phyloP scores from a whole-genome alignment of 53 echinoderm and acorn worm species.

The Zoroaster sp. region DNA sequence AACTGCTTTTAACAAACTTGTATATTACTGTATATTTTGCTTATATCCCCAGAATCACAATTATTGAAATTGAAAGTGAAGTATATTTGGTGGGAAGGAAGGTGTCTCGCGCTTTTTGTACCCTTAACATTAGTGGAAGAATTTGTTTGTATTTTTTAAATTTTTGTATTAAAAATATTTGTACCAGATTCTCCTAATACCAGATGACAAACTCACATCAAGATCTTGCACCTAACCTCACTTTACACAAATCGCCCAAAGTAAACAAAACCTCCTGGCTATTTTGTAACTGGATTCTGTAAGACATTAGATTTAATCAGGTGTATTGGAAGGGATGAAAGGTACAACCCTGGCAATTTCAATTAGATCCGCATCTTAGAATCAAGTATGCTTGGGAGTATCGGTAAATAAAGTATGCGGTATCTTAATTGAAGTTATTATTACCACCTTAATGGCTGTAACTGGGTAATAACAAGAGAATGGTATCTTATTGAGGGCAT shows the following conservation, averaged over 20 bases:
- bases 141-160: too few relatives aligned
- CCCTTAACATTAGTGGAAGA: too few relatives aligned
- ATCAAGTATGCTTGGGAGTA: not conserved
- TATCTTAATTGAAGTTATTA: not conserved
- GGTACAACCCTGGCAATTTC: not conserved
- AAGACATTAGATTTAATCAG: not conserved
- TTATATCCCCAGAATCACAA: too few relatives aligned
- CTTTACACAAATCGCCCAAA: not conserved
- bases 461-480: not conserved
- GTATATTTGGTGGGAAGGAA: too few relatives aligned
- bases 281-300: not conserved
- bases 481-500: not conserved
- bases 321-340: not conserved
- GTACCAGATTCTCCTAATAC: too few relatives aligned
- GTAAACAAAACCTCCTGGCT: not conserved
- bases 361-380: not conserved
- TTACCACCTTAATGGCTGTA: not conserved
- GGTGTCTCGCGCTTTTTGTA: too few relatives aligned
- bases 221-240: not conserved
- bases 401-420: not conserved
- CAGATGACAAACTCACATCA: not conserved
- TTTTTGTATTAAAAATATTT: too few relatives aligned
- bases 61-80: too few relatives aligned
- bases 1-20: too few relatives aligned
- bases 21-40: too few relatives aligned